Evolutionary conservation across 2,888 invertebrate species (phyloP).

Genomic region (Drosophila pullipes): DNA sequence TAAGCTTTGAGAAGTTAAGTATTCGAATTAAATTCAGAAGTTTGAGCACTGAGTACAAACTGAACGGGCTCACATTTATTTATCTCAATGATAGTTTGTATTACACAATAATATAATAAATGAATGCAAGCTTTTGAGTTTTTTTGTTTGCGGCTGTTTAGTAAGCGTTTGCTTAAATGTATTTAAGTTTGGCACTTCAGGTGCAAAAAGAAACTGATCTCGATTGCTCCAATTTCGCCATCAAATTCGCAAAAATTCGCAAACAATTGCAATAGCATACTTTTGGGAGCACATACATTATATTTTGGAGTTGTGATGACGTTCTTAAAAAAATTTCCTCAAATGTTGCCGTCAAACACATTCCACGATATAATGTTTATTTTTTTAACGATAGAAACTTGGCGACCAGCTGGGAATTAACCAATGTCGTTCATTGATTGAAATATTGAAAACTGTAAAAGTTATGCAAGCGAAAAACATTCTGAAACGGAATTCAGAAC

Average conservation of each 20-base stretch:
- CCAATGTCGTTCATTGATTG: not conserved
- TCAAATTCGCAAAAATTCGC: not conserved
- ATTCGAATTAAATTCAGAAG: not conserved
- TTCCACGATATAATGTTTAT: not conserved
- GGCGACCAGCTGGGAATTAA: too few species aligned
- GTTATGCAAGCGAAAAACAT: not conserved
- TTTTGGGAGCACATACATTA: constrained; percentile 29
- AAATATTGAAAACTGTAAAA: not conserved
- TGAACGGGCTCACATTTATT: not conserved
- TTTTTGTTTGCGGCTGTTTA: not conserved
- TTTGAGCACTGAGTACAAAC: not conserved
- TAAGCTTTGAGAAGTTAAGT: not conserved
- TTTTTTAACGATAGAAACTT: not conserved
- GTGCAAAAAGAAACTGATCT: not conserved
- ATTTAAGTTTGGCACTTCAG: not conserved
- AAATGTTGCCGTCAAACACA: too few species aligned
- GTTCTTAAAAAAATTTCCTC: too few species aligned
- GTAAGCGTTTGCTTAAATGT: not conserved
- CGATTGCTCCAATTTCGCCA: not conserved
- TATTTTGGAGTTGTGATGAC: not conserved
- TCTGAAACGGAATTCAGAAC: not conserved
- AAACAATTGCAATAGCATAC: constrained; percentile 15
- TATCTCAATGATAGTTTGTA: too few species aligned
- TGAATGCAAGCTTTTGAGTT: not conserved
- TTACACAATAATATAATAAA: too few species aligned